Evolutionary conservation across 2,797 vertebrate genomes (phyloP), one percentile per base, ranked within the genome.

Genomic region (Malacoraja senta): DNA sequence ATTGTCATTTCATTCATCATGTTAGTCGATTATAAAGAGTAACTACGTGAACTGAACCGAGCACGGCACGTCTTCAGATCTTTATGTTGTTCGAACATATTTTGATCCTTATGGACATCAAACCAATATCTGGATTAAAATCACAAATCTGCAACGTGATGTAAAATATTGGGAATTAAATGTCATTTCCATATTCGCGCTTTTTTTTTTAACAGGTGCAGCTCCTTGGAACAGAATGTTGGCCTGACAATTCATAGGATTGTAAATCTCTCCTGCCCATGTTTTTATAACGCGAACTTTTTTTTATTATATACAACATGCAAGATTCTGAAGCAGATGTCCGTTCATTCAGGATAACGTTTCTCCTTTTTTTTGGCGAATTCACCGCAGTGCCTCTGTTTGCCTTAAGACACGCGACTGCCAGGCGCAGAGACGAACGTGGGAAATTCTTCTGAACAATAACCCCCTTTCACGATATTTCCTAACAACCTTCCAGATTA

Each of bases 401-500:
- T 95, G 97, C 95, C 96, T 95, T 65, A 93, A 96, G 97, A 96
- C 97, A 97, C 96, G 97, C 97, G 97, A 97, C 97, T 96, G 95
- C 97, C 96, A 96, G 95, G 96, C 95, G 96, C 97, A 95, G 94
- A 96, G 94, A 94, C 95, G 96, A 97, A 97, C 97, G 97, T 98
- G 98, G 98, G 98, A 98, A 99, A 96, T 94, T 93, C 93, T 24
- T 83, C 1, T 58, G 53, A 95, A 98, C 98, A 99, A 99, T 97
- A 95, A 96, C 58, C 2, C 93, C 96, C 94, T 97, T 98, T 98
- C 97, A 98, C 95, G 95, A 96, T 95, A 94, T 96, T 92, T 76
- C 95, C 96, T 96, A 97, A 97, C 96, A 97, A 96, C 97, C 96
- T 95, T 97, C 97, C 97, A 96, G 96, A 96, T 96, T 92, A 92